Evolutionary conservation across 1,140 invertebrate species (phyloP), one percentile per base, ranked within the genome.

Genomic region (Drosophila eugracilis): DNA sequence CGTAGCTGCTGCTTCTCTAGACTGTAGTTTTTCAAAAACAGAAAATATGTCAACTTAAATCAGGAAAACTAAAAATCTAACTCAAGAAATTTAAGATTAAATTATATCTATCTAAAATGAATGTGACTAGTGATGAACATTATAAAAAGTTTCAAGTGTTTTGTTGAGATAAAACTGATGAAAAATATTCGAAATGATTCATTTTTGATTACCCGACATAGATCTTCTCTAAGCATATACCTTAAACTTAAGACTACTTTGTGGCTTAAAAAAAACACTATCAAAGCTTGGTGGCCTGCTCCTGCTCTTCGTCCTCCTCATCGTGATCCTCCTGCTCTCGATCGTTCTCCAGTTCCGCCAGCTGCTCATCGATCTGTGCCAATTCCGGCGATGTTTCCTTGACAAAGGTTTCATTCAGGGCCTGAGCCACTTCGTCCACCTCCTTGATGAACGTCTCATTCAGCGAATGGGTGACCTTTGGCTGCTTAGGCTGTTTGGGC

Each of bases 1-100:
- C 93, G 92, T 80, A 93, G 92, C 81, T 93, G 92, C 90, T 91
- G 85, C 83, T 92, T 93, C 78, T 94, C 93, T 77, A 70, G 67
- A 58, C 80, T 85, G 50, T 19, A 21, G 41, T 36, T 77, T 0
- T 32, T 37, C 34, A 36, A 19, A 28, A 71, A 28, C 39, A 41
- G 24, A 49, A 49, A 75, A 37, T 26, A 19, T 4, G 34, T 30
- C 9, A 36, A 44, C 19, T 41, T 7, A 6, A 47, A 50, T 14
- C 4, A 26, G 30, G 69, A 17, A 3, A 12, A 19, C 9, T n/a
- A 36, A 12, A 21, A 19, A n/a, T n/a, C n/a, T n/a, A n/a, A n/a
- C n/a, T n/a, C n/a, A n/a, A n/a, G n/a, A n/a, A n/a, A n/a, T n/a
- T n/a, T n/a, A n/a, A n/a, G n/a, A n/a, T n/a, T n/a, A n/a, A n/a